These are phyloP conservation scores for Palythoa caribaeorum DNA, from an alignment of 92 coral and sea anemone species.

Conservation along the genomic window DNA sequence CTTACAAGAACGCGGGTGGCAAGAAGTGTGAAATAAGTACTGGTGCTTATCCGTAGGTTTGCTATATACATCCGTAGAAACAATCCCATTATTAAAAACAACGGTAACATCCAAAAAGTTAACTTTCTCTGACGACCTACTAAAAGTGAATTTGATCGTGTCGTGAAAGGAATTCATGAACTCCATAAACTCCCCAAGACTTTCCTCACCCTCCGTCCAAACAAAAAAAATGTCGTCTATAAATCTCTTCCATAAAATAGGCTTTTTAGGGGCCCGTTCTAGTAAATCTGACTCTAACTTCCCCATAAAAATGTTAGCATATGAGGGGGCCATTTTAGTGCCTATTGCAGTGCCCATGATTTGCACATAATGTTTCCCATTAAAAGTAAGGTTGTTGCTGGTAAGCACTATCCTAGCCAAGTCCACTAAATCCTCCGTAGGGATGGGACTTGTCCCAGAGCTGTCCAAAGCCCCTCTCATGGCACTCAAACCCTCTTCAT, in stretches of 20 bases:
- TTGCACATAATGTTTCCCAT: slow-evolving; percentile 7
- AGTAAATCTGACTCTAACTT: background rate
- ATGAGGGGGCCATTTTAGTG: slow-evolving; percentile 3
- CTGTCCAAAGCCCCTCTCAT: slow-evolving; percentile 7
- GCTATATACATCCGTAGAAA: too few relatives aligned
- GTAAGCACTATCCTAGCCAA: background rate
- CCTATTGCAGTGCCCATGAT: slow-evolving; percentile 28
- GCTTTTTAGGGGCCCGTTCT: too few relatives aligned
- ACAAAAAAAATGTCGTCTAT: slow-evolving; percentile 24
- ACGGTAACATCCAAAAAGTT: background rate
- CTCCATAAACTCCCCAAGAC: too few relatives aligned
- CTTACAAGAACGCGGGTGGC: too few relatives aligned
- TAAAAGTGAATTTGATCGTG: too few relatives aligned
- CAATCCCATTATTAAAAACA: too few relatives aligned
- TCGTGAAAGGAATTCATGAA: too few relatives aligned
- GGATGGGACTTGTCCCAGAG: background rate
- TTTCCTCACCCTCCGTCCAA: slow-evolving; percentile 9
- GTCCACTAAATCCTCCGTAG: slow-evolving; percentile 12
- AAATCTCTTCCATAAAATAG: background rate
- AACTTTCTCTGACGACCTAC: background rate
- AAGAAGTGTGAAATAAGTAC: too few relatives aligned
- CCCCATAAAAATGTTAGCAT: slow-evolving; percentile 10
- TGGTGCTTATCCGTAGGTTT: too few relatives aligned
- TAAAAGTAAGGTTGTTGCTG: background rate
- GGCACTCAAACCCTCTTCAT: slow-evolving; percentile 12